These are phyloP conservation scores for Forbesichthys agassizii DNA, from an alignment of 2,113 vertebrate genomes.

Conservation along the genomic window DNA sequence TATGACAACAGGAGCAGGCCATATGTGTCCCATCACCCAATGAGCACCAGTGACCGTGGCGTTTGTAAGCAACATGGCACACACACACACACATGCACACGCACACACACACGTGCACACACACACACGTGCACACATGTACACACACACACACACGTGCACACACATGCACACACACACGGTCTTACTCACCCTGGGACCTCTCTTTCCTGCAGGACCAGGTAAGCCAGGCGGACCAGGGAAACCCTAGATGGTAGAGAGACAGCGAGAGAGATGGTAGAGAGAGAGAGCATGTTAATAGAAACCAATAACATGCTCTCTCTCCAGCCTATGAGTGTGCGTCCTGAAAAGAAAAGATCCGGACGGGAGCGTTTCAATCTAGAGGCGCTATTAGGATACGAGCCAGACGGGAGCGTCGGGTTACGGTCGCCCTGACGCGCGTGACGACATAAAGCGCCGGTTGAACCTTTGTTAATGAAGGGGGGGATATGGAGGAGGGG, in stretches of 20 bases:
- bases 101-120: not conserved
- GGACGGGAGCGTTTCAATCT: conserved; percentile 29
- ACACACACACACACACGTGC: not conserved
- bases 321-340: conserved; percentile 30
- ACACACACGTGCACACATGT: not conserved
- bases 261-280: conserved; percentile 21
- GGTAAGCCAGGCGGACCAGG: conserved; percentile 89
- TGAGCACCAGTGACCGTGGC: too few relatives aligned
- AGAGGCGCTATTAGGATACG: conserved; percentile 29
- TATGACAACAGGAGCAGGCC: too few relatives aligned
- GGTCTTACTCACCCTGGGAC: conserved; percentile 88
- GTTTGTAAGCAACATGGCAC: not conserved
- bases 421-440: conserved; percentile 19
- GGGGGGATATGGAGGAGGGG: not conserved
- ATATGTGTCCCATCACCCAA: too few relatives aligned
- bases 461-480: conserved; percentile 12
- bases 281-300: conserved; percentile 45
- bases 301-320: conserved; percentile 61
- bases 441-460: conserved; percentile 8
- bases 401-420: conserved; percentile 12
- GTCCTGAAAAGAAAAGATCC: conserved; percentile 40
- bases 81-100: not conserved
- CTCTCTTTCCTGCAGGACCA: conserved; percentile 90
- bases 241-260: conserved; percentile 80
- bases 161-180: not conserved